These are phyloP conservation scores for Phaonia tiefii DNA, from an alignment of 2,888 invertebrate species.

Conservation along the genomic window DNA sequence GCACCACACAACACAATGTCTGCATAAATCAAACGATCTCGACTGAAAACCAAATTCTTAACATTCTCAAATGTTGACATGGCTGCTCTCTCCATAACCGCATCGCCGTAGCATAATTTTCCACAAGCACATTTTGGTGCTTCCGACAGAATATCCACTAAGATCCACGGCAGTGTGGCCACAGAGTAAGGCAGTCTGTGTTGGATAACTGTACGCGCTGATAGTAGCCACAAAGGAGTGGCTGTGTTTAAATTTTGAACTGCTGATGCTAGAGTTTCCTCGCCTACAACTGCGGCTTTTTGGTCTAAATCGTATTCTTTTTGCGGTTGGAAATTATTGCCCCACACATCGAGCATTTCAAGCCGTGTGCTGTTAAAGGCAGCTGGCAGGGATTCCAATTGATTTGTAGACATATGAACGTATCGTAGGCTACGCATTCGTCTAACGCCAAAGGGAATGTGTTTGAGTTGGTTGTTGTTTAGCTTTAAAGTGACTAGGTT, in stretches of 20 bases:
- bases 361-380: conserved; percentile 76
- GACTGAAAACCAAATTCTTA: conserved; percentile 77
- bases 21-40: conserved; percentile 78
- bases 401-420: conserved; percentile 76
- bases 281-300: conserved; percentile 7
- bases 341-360: conserved; percentile 78
- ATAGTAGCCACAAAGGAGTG: conserved; percentile 75
- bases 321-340: conserved; percentile 73
- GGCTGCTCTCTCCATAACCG: conserved; percentile 74
- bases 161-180: conserved; percentile 73
- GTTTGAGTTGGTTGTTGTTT: conserved; percentile 83
- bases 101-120: conserved; percentile 74
- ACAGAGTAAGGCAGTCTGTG: conserved; percentile 72
- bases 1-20: conserved; percentile 77
- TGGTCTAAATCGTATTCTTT: conserved; percentile 63
- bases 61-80: conserved; percentile 76
- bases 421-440: conserved; percentile 79
- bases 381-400: conserved; percentile 77
- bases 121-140: conserved; percentile 78
- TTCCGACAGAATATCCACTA: conserved; percentile 76
- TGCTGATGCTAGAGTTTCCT: conserved; percentile 70
- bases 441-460: conserved; percentile 85
- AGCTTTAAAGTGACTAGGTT: conserved; percentile 84
- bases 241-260: conserved; percentile 52
- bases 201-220: conserved; percentile 73